These are phyloP conservation scores for Alentia gelatinosa DNA, from an alignment of 2,888 invertebrate genomes.

Conservation along the genomic window DNA sequence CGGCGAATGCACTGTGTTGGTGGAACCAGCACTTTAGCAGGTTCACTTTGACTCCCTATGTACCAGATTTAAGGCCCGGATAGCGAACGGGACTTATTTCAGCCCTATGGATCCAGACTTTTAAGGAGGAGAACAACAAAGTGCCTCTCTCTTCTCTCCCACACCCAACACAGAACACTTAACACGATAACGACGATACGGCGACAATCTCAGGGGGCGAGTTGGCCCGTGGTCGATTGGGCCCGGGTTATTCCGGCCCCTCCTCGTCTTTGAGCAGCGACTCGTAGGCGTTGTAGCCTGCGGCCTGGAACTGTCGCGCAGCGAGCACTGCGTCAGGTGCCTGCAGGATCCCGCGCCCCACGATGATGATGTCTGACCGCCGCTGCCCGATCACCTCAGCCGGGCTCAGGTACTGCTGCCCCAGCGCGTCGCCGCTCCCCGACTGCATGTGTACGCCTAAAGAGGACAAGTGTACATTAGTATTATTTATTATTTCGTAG, in stretches of 20 bases:
- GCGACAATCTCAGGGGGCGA: background rate
- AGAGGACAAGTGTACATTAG: slow-evolving; percentile 29
- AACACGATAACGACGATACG: background rate
- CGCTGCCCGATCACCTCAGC: slow-evolving; percentile 88
- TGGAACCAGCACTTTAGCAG: too few species aligned
- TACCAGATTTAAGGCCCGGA: too few species aligned
- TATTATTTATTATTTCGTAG: too few species aligned
- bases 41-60: too few species aligned
- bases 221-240: background rate
- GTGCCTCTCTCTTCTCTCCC: too few species aligned
- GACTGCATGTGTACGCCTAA: slow-evolving; percentile 88
- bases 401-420: slow-evolving; percentile 94
- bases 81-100: background rate
- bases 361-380: slow-evolving; percentile 95
- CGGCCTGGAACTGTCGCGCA: slow-evolving; percentile 87
- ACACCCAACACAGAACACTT: background rate
- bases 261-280: background rate
- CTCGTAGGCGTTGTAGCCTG: slow-evolving; percentile 70
- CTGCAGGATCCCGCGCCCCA: slow-evolving; percentile 91
- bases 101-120: background rate
- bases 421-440: slow-evolving; percentile 86
- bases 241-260: background rate
- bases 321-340: slow-evolving; percentile 84
- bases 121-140: too few species aligned
- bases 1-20: too few species aligned